Conservation (phyloP, 2,888 invertebrate genomes). For the Malthinus flaveolus region DNA sequence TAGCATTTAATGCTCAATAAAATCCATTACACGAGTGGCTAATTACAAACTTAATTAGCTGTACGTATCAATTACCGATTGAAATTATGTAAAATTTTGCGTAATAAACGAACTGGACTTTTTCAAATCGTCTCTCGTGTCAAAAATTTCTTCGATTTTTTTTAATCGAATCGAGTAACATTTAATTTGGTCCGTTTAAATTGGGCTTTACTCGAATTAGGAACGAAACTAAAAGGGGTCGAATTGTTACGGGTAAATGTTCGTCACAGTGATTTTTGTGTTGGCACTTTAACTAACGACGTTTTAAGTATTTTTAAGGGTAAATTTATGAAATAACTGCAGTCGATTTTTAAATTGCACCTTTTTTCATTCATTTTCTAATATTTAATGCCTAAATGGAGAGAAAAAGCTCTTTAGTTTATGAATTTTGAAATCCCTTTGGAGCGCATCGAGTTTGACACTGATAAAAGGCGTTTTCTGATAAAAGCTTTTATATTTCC, state of each 20-base stretch:
- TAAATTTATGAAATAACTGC: conserved; percentile 9
- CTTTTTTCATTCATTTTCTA: conserved; percentile 22
- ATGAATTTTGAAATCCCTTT: conserved; percentile 29
- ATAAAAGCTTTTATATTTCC: conserved; percentile 31
- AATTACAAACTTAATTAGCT: conserved; percentile 28
- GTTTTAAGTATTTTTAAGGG: not conserved
- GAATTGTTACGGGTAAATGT: no score
- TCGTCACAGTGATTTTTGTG: no score
- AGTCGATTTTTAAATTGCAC: conserved; percentile 10
- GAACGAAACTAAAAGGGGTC: no score
- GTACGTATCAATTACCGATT: conserved; percentile 23
- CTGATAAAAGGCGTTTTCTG: conserved; percentile 31
- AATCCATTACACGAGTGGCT: conserved; percentile 25
- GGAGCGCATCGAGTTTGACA: conserved; percentile 29
- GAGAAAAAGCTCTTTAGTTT: conserved; percentile 26
- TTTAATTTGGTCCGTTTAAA: no score
- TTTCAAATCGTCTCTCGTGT: no score
- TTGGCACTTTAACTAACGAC: not conserved
- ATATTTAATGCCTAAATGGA: conserved; percentile 29
- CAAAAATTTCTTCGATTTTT: no score
- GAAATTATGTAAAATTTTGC: conserved; percentile 2
- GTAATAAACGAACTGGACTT: not conserved
- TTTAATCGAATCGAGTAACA: no score
- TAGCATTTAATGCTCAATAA: conserved; percentile 28
- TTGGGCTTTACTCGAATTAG: no score